Base-by-base conservation (phyloP, 2,113 vertebrate genomes). In the Onychorhynchus coronatus region DNA sequence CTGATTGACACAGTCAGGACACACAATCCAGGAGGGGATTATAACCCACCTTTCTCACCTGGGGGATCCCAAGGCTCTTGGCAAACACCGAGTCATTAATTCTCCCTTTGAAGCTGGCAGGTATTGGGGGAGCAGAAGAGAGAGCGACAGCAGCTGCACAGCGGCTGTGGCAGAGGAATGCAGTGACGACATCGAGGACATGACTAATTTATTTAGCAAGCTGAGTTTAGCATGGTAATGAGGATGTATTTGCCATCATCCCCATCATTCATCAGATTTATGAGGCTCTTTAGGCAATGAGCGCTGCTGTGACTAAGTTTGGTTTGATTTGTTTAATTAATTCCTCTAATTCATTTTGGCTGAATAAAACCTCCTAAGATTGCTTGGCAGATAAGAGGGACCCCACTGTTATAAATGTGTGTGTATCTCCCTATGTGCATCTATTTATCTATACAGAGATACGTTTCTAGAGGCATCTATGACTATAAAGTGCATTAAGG, bases 151-250 rank as follows among this genome's bases (percentile, higher is more conserved):
- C 12, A 79, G 79, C 95, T 87, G 85, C 21, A 12, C 42, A 62
- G 82, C 0, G 22, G 71, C 86, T 6, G 16, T 53, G 71, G 91
- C 63, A 55, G 58, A 95, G 94, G 85, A 97, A 97, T 96, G 96
- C 80, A 85, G 96, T 96, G 94, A 94, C 33, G 67, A 91, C 78
- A 85, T 7, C 18, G 50, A 90, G 42, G 87, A 95, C 97, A 94
- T 71, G 95, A 93, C 88, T 91, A 95, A 96, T 97, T 96, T 96
- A 96, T 97, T 97, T 94, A 97, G 92, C 76, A 91, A 97, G 91
- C 94, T 86, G 92, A 97, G 87, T 95, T 97, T 97, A 97, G 94
- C 93, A 94, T 97, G 95, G 96, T 97, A 97, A 97, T 97, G 94
- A 97, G 95, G 92, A 95, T 96, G 97, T 95, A 95, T 96, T 96